Percentiles rank a stretch among this genome's conserved stretches.
Evolutionary conservation across 2,888 invertebrate genomes (phyloP).

Genomic region (Drosophila sordidapex): DNA sequence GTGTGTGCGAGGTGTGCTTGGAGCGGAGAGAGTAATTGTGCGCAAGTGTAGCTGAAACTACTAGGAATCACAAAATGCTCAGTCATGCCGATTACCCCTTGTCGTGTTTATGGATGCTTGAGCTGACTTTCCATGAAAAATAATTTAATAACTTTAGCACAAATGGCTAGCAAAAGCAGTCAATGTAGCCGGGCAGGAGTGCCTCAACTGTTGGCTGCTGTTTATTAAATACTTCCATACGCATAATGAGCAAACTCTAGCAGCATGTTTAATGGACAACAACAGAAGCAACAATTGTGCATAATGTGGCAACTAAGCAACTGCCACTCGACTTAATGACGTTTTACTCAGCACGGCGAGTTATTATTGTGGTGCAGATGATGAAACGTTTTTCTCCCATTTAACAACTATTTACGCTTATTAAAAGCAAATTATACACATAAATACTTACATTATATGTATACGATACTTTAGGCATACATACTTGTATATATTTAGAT

Average conservation of each 20-base stretch:
- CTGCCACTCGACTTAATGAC: constrained; percentile 64
- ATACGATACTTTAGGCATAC: neutral
- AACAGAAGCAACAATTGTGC: constrained; percentile 54
- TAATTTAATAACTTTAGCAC: constrained; percentile 73
- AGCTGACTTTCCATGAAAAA: constrained; percentile 17
- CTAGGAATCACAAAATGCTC: constrained; percentile 8
- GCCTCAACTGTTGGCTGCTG: constrained; percentile 39
- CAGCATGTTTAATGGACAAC: constrained; percentile 67
- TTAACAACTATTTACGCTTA: constrained; percentile 65
- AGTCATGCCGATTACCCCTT: neutral
- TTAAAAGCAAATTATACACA: constrained; percentile 71
- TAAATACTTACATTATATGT: constrained; percentile 21
- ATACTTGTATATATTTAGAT: neutral
- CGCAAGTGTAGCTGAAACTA: constrained; percentile 21
- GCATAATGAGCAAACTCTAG: constrained; percentile 51
- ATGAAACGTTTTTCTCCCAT: constrained; percentile 63
- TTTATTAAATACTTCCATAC: constrained; percentile 65
- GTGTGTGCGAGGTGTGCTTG: neutral
- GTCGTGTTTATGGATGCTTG: constrained; percentile 41
- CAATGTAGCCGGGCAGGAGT: constrained; percentile 27
- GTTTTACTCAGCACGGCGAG: constrained; percentile 27
- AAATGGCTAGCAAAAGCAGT: constrained; percentile 43
- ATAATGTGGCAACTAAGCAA: constrained; percentile 52
- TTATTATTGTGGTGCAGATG: constrained; percentile 53
- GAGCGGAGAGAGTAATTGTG: constrained; percentile 8